A percentile compares a stretch with the other conserved stretches of the same genome.
Conservation (phyloP, 2,888 invertebrate species). For the Napeogenes inachia region DNA sequence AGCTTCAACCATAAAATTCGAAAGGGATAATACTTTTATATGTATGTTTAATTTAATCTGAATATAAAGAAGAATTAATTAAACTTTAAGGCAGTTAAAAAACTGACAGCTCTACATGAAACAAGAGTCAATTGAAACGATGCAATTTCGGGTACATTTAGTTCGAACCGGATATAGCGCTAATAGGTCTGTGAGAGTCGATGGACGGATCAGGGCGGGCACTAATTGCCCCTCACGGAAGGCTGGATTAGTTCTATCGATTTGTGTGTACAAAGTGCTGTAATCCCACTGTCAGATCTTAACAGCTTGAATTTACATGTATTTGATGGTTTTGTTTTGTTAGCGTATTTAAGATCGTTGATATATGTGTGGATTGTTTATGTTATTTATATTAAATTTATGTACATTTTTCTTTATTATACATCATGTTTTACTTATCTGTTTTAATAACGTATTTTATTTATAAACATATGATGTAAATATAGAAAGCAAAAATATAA, state of each 20-base stretch:
- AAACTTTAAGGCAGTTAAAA: not conserved
- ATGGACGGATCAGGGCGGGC: slow-evolving; percentile 53
- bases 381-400: no score
- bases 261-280: slow-evolving; percentile 33
- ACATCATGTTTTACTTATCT: no score
- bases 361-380: no score
- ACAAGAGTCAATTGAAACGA: slow-evolving; percentile 19
- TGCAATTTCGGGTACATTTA: slow-evolving; percentile 17
- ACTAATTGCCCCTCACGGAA: slow-evolving; percentile 54
- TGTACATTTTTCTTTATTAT: no score
- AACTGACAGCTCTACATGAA: not conserved
- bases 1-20: no score
- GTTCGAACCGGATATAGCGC: slow-evolving; percentile 27
- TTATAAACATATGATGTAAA: no score
- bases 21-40: no score
- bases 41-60: no score
- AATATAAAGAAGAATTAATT: not conserved
- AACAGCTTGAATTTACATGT: slow-evolving; percentile 3
- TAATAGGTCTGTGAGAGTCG: slow-evolving; percentile 59
- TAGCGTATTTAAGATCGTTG: not conserved
- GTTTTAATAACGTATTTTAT: no score
- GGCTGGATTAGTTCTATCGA: slow-evolving; percentile 49
- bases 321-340: not conserved
- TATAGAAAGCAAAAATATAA: no score
- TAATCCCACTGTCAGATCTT: slow-evolving; percentile 20